Evolutionary conservation across 2,888 invertebrate species (phyloP).

Genomic region (Andrena chrysosceles): DNA sequence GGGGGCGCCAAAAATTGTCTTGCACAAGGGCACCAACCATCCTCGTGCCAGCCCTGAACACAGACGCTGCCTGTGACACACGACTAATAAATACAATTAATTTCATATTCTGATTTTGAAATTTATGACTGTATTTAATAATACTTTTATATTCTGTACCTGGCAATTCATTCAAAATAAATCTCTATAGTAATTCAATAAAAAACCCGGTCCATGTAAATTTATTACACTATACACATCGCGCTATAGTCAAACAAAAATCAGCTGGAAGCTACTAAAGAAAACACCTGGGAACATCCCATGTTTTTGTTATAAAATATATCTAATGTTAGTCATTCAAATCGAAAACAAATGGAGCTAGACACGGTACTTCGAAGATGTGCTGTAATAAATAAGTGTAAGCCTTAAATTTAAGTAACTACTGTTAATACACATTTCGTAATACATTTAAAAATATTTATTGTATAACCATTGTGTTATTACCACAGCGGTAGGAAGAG

Average conservation of each 20-base stretch:
- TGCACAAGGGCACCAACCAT: too few species aligned
- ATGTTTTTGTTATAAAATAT: background rate
- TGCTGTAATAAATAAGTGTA: conserved; percentile 69
- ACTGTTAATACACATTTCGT: conserved; percentile 3
- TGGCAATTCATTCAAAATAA: too few species aligned
- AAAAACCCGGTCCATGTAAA: too few species aligned
- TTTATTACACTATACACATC: too few species aligned
- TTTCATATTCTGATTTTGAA: too few species aligned
- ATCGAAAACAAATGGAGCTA: conserved; percentile 73
- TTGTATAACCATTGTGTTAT: conserved; percentile 4
- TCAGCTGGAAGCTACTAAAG: background rate
- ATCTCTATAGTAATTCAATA: too few species aligned
- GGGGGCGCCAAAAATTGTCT: too few species aligned
- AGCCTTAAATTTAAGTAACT: conserved; percentile 20
- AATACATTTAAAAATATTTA: conserved; percentile 2
- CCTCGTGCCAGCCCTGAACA: too few species aligned
- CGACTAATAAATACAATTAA: too few species aligned
- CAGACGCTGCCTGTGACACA: too few species aligned
- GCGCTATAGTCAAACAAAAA: background rate
- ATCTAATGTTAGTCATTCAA: conserved; percentile 42
- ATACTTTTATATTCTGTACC: too few species aligned
- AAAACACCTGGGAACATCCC: background rate
- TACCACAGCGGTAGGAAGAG: conserved; percentile 62
- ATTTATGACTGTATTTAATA: too few species aligned
- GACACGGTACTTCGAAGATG: conserved; percentile 71